A percentile compares a stretch with the other conserved stretches of the same genome.
Conservation (phyloP, 2,888 invertebrate genomes). For the Melipona beecheii region DNA sequence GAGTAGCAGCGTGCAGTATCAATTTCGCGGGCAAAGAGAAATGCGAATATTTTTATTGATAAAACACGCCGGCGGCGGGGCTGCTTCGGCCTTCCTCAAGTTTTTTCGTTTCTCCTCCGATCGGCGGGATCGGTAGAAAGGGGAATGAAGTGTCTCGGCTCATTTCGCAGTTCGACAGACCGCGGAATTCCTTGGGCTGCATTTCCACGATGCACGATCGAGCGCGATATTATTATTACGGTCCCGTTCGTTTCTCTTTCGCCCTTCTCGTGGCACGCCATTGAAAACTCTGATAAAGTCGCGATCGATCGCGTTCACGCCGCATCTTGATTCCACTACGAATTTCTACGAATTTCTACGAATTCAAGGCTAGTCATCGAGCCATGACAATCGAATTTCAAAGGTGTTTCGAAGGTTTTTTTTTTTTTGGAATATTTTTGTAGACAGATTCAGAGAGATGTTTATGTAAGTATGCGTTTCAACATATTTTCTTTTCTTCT, state of each 20-base stretch:
- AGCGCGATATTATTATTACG: constrained; percentile 44
- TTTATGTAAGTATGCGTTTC: no score
- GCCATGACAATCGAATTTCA: constrained; percentile 39
- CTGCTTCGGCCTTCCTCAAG: constrained; percentile 16
- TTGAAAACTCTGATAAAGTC: constrained; percentile 63
- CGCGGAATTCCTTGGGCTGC: constrained; percentile 60
- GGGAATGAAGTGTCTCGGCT: constrained; percentile 48
- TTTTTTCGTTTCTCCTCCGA: constrained; percentile 37
- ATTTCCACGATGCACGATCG: constrained; percentile 52
- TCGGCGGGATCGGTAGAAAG: constrained; percentile 16
- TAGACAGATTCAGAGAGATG: no score
- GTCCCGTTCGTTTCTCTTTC: constrained; percentile 31
- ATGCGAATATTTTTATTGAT: constrained; percentile 45
- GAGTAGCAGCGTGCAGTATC: constrained; percentile 12
- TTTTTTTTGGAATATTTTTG: no score
- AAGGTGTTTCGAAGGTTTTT: neutral
- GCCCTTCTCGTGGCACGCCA: constrained; percentile 24
- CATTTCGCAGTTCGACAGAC: constrained; percentile 69
- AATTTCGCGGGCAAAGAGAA: constrained; percentile 30
- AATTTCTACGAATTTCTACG: constrained; percentile 27
- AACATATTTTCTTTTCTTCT: no score
- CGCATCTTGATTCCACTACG: constrained; percentile 4
- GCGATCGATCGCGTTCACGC: constrained; percentile 31
- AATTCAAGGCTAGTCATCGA: neutral
- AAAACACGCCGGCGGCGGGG: neutral